A percentile compares a stretch with the other conserved stretches of the same genome.
These are phyloP conservation scores for Mustela lutreola DNA, from an alignment of 2,113 vertebrate genomes.

Conservation along the genomic window DNA sequence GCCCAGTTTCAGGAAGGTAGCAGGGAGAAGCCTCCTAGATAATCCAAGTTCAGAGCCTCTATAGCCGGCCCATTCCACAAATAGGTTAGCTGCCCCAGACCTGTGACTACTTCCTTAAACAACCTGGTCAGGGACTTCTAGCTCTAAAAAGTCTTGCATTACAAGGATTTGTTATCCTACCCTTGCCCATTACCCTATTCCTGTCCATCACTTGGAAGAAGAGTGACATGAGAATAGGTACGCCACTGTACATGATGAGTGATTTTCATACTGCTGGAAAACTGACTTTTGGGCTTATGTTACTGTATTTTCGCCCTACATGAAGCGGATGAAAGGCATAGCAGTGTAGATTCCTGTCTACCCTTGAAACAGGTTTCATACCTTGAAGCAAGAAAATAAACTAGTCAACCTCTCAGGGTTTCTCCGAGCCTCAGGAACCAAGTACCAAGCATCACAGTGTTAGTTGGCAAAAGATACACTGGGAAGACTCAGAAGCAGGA, in stretches of 20 bases:
- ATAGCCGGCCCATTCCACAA: neutral
- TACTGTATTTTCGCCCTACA: neutral
- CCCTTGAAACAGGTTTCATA: neutral
- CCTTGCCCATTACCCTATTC: neutral
- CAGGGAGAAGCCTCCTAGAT: neutral
- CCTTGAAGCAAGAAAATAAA: slow-evolving; percentile 36
- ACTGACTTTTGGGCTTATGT: neutral
- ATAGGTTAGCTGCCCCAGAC: neutral
- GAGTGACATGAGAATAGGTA: neutral
- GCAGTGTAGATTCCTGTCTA: neutral
- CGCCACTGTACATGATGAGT: neutral
- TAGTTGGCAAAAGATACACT: neutral
- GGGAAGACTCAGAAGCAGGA: neutral
- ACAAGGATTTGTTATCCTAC: neutral
- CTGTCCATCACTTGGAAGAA: neutral
- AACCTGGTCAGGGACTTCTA: neutral
- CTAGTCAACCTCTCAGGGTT: neutral
- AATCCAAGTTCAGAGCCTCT: neutral
- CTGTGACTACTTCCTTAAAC: neutral
- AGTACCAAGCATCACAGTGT: neutral
- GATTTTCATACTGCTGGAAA: neutral
- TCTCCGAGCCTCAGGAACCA: neutral
- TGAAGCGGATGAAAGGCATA: neutral
- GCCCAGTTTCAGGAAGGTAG: neutral
- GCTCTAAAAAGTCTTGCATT: neutral